Evolutionary conservation across 1,140 invertebrate species (phyloP).

Genomic region (Drosophila lacertosa): DNA sequence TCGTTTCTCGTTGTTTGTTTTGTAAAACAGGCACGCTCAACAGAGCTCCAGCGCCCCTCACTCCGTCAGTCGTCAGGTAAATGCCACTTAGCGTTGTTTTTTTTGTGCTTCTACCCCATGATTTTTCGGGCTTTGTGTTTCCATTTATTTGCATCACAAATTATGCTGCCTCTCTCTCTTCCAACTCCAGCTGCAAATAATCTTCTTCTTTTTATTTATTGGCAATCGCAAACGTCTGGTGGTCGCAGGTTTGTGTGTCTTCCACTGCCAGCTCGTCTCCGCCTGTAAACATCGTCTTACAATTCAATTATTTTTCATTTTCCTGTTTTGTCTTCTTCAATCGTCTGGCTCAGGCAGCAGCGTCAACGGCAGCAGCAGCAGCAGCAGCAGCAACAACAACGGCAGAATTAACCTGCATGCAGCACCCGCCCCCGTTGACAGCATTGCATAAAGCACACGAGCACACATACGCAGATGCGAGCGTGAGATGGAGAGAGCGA

Average conservation of each 20-base stretch:
- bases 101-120: conserved; percentile 55
- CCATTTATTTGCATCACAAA: conserved; percentile 74
- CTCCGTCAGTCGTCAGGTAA: conserved; percentile 49
- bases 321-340: conserved; percentile 76
- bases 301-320: conserved; percentile 81
- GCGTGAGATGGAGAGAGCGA: conserved; percentile 9
- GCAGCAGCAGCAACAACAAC: conserved; percentile 33
- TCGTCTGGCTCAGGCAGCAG: conserved; percentile 46
- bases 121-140: conserved; percentile 65
- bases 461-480: conserved; percentile 22
- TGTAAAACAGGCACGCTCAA: conserved; percentile 75
- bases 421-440: conserved; percentile 56
- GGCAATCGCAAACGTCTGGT: conserved; percentile 70
- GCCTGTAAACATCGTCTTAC: conserved; percentile 65
- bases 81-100: conserved; percentile 72
- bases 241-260: conserved; percentile 32
- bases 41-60: neutral
- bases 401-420: conserved; percentile 69
- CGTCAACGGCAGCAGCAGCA: conserved; percentile 32
- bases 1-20: conserved; percentile 68
- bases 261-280: conserved; percentile 14
- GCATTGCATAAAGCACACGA: conserved; percentile 68
- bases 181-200: conserved; percentile 56
- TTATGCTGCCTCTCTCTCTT: conserved; percentile 51
- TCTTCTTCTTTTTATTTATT: conserved; percentile 67